A percentile compares a stretch with the other conserved stretches of the same genome.
Evolutionary conservation across 2,888 invertebrate genomes (phyloP).

Genomic region (Choreutis nemorana): DNA sequence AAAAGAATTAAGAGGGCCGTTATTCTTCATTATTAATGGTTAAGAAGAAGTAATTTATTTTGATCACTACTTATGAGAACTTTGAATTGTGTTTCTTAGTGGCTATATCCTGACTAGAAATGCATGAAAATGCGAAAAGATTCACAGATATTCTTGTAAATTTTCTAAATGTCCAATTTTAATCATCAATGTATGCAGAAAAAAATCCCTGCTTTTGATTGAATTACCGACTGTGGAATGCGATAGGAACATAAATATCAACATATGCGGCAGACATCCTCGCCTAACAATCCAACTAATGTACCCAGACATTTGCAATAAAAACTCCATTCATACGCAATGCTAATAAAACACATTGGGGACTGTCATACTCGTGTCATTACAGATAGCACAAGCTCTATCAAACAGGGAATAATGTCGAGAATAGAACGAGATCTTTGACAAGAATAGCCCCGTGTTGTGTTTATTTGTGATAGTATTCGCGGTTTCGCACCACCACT

Average conservation of each 20-base stretch:
- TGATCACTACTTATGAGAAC: no score
- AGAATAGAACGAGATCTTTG: not conserved
- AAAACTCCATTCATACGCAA: conserved; percentile 35
- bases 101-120: no score
- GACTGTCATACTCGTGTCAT: conserved; percentile 17
- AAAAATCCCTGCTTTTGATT: no score
- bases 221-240: no score
- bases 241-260: conserved; percentile 29
- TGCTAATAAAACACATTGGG: conserved; percentile 18
- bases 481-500: conserved; percentile 25
- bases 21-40: no score
- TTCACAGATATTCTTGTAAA: no score
- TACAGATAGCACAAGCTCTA: conserved; percentile 12
- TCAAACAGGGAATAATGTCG: conserved; percentile 7
- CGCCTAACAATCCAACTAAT: conserved; percentile 37
- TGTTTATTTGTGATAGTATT: conserved; percentile 16
- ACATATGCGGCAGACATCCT: conserved; percentile 34
- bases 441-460: not conserved
- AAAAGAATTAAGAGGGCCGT: no score
- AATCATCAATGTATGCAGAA: no score
- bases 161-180: no score
- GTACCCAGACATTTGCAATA: conserved; percentile 41
- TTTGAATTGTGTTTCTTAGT: no score
- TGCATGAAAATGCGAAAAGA: no score
- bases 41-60: no score